Evolutionary conservation across 2,797 vertebrate species (phyloP).

Genomic region (Poeciliopsis gracilis): DNA sequence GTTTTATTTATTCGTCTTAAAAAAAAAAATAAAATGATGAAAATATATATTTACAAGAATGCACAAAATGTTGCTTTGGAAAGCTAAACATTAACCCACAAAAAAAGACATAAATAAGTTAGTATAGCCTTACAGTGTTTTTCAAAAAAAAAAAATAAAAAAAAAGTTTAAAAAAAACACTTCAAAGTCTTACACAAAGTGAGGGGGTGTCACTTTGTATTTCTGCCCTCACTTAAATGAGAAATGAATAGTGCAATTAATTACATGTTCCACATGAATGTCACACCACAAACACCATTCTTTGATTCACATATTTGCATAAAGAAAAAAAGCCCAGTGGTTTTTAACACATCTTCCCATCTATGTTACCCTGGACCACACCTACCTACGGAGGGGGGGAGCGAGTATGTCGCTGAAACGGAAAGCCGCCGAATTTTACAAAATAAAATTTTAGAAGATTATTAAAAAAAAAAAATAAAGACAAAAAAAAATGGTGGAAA

Average conservation of each 20-base stretch:
- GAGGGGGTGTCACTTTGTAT: conserved; percentile 77
- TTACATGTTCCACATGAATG: conserved; percentile 82
- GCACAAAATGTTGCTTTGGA: conserved; percentile 91
- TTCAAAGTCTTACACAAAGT: conserved; percentile 79
- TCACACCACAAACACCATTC: conserved; percentile 66
- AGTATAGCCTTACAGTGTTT: conserved; percentile 99
- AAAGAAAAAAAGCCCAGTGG: conserved; percentile 71
- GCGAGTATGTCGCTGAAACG: conserved; percentile 38
- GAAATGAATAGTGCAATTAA: conserved; percentile 80
- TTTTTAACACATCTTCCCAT: conserved; percentile 55
- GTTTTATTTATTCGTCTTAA: conserved; percentile 83
- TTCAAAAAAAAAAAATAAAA: conserved; percentile 75
- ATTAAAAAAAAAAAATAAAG: conserved; percentile 42
- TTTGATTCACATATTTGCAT: conserved; percentile 80
- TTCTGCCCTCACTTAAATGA: conserved; percentile 62
- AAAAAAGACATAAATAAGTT: conserved; percentile 98
- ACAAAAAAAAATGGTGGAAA: conserved; percentile 44
- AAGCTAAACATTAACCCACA: conserved; percentile 82
- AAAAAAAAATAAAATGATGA: conserved; percentile 79
- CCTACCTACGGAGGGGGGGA: conserved; percentile 32
- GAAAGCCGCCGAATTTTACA: conserved; percentile 24
- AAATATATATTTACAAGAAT: conserved; percentile 91
- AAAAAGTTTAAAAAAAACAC: conserved; percentile 77
- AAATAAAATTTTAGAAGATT: conserved; percentile 59
- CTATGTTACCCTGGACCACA: conserved; percentile 65